A percentile compares a stretch with the other conserved stretches of the same genome.
These are phyloP conservation scores for Esox niger DNA, from an alignment of 2,113 vertebrate genomes.

Conservation along the genomic window DNA sequence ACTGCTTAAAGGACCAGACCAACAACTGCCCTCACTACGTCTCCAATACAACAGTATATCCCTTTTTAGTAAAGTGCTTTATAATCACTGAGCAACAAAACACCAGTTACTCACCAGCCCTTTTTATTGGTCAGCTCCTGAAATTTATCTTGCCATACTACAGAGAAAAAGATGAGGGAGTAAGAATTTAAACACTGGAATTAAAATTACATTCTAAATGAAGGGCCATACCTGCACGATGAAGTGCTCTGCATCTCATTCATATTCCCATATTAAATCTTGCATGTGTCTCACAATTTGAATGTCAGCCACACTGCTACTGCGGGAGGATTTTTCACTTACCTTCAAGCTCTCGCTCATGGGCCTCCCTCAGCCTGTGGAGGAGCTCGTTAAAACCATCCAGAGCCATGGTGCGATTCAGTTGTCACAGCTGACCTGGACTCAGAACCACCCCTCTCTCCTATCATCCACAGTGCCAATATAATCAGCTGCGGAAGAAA, in stretches of 20 bases:
- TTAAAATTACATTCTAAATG: too few relatives aligned
- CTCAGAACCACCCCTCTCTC: neutral
- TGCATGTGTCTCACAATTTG: too few relatives aligned
- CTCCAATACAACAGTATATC: neutral
- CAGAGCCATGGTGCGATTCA: constrained; percentile 45
- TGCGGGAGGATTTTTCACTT: constrained; percentile 11
- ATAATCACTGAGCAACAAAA: neutral
- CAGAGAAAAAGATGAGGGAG: neutral
- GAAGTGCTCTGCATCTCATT: neutral
- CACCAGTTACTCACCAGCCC: constrained; percentile 80
- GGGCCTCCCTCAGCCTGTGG: constrained; percentile 82
- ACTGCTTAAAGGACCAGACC: constrained; percentile 59
- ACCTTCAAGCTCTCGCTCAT: constrained; percentile 90
- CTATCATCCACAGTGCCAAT: neutral
- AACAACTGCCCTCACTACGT: neutral
- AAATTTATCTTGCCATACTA: constrained; percentile 87
- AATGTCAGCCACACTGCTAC: too few relatives aligned
- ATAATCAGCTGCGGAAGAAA: neutral
- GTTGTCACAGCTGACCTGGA: constrained; percentile 5
- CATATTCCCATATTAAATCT: too few relatives aligned
- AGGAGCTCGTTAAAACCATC: constrained; percentile 83
- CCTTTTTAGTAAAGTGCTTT: too few relatives aligned
- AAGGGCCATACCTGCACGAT: neutral
- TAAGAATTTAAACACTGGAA: too few relatives aligned
- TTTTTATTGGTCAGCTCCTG: constrained; percentile 87